Evolutionary conservation across 2,113 vertebrate species (phyloP).

Genomic region (Chionodraco myersi): DNA sequence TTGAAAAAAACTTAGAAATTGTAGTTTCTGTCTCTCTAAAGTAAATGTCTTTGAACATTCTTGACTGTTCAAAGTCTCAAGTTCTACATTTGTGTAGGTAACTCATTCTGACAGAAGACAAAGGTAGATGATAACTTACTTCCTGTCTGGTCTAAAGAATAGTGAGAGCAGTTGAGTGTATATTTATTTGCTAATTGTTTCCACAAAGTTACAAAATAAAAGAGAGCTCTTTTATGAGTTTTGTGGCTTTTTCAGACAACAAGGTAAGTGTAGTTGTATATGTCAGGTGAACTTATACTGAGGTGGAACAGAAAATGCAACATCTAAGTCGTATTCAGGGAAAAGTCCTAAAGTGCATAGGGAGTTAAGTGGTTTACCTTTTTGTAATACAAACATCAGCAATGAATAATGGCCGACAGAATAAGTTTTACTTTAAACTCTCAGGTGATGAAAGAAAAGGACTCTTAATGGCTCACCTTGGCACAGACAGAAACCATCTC

Average conservation of each 20-base stretch:
- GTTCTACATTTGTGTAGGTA: neutral
- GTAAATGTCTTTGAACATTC: neutral
- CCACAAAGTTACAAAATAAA: neutral
- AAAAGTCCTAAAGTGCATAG: neutral
- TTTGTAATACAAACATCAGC: neutral
- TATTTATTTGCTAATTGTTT: neutral
- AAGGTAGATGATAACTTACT: neutral
- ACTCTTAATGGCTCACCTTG: slow-evolving; percentile 55
- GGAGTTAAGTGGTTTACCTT: neutral
- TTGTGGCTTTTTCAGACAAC: neutral
- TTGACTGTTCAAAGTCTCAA: neutral
- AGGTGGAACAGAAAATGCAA: neutral
- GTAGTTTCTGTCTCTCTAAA: neutral
- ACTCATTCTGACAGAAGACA: neutral
- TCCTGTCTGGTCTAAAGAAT: neutral
- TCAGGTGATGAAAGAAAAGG: slow-evolving; percentile 4
- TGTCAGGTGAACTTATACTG: neutral
- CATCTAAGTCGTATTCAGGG: neutral
- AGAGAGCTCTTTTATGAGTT: neutral
- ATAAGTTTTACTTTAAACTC: neutral
- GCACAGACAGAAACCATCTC: slow-evolving; percentile 48
- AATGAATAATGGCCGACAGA: neutral
- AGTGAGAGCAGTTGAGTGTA: neutral
- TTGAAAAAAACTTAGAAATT: too few relatives aligned
- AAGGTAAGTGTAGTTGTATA: neutral